Evolutionary conservation across 2,888 invertebrate genomes (phyloP), one percentile per base, ranked within the genome.

Genomic region (Eupithecia dodoneata): DNA sequence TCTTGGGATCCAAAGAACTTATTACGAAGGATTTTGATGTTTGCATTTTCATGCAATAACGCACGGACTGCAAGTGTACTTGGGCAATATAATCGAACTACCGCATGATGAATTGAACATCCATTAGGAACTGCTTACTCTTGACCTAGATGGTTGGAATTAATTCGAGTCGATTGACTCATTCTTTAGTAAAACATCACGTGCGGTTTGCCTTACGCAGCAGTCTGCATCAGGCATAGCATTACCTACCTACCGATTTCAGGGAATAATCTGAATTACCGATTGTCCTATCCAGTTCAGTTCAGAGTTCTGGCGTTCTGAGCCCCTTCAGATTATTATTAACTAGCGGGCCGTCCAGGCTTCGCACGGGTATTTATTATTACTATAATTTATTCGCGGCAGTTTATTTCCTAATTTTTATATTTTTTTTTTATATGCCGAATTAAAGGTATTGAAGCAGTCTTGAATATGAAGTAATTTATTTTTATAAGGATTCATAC

Each of bases 71-170:
- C 15, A 4, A 12, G 45, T 15, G 15, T 41, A 69, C 44, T 74
- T 69, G 12, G 47, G 44, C 67, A 72, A 47, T 76, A 52, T 76
- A 52, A 73, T 72, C 63, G 45, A 70, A 78, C 74, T 78, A 79
- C 81, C 78, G 80, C 72, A 78, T 76, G 76, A 71, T 76, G 67
- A 75, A 76, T 78, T 78, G 70, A 74, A 78, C 73, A 74, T 84
- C 83, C 81, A 85, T 84, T 86, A 86, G 83, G 87, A 83, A 70
- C 81, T 79, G 80, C 81, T 80, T 84, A 88, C 83, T 90, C 92
- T 92, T 93, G 93, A 93, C 93, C 93, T 84, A 90, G 82, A 89
- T 93, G 86, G 83, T 87, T 82, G 79, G 83, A 80, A 85, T 85
- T 88, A 88, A 89, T 91, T 90, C 86, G 84, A 85, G 86, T 87